Conservation (phyloP, 2,113 vertebrate genomes). For the Gila orcuttii region DNA sequence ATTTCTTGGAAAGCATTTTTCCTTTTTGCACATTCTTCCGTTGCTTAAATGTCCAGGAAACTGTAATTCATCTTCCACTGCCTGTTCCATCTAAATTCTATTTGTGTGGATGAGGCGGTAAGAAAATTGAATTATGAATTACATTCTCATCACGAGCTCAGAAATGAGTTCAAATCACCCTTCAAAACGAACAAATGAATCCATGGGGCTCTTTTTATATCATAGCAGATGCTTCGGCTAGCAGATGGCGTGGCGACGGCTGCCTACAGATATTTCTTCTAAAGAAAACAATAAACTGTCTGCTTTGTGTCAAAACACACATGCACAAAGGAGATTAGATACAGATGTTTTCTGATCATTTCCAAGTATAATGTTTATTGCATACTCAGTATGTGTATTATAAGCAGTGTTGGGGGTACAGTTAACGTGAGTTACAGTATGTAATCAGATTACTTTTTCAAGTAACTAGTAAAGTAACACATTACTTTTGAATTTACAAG, state of each 20-base stretch:
- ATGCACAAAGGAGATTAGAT: constrained; percentile 1
- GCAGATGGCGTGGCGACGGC: constrained; percentile 29
- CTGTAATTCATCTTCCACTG: background rate
- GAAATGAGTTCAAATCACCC: constrained; percentile 33
- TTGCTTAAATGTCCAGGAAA: constrained; percentile 20
- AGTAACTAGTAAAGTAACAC: too few relatives aligned
- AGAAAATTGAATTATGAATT: constrained; percentile 37
- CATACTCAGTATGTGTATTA: background rate
- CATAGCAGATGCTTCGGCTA: constrained; percentile 3
- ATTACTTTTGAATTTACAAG: too few relatives aligned
- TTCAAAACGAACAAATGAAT: constrained; percentile 26
- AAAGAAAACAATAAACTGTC: constrained; percentile 2
- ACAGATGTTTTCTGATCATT: background rate
- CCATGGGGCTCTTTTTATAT: constrained; percentile 9
- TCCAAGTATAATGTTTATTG: background rate
- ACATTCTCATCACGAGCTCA: constrained; percentile 18
- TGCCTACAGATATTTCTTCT: constrained; percentile 12
- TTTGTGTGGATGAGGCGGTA: constrained; percentile 31
- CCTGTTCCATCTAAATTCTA: constrained; percentile 4
- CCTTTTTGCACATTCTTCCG: constrained; percentile 1
- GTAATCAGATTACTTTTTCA: too few relatives aligned
- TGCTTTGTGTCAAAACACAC: background rate
- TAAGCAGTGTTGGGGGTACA: background rate
- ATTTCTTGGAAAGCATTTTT: background rate
- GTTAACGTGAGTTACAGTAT: too few relatives aligned